These are phyloP conservation scores for Hypselothyrea guttata DNA, from an alignment of 2,888 invertebrate genomes.

Conservation along the genomic window DNA sequence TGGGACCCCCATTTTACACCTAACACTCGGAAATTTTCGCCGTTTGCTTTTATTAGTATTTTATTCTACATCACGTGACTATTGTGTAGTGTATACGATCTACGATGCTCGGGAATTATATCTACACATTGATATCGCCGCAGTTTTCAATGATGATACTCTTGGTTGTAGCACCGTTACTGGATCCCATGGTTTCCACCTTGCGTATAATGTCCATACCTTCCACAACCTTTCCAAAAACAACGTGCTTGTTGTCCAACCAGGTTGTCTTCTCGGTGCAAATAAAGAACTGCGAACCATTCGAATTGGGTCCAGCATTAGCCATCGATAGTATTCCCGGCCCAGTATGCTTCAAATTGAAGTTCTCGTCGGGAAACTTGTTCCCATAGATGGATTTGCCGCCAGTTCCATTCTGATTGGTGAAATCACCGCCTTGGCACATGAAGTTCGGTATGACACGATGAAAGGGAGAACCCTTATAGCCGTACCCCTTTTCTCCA, in stretches of 20 bases:
- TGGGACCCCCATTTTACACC: background rate
- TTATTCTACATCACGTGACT: no score
- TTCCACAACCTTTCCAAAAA: constrained; percentile 94
- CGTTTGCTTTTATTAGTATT: background rate
- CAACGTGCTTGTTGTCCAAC: constrained; percentile 85
- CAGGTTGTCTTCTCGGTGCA: constrained; percentile 95
- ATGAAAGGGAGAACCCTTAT: constrained; percentile 95
- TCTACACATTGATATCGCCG: constrained; percentile 91
- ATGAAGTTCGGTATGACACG: constrained; percentile 98
- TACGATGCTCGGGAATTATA: no score
- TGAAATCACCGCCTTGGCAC: constrained; percentile 98
- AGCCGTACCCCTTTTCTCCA: constrained; percentile 96
- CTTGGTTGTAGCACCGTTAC: constrained; percentile 91
- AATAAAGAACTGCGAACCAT: constrained; percentile 98
- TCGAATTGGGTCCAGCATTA: constrained; percentile 96
- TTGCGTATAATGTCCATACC: constrained; percentile 95
- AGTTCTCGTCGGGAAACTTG: constrained; percentile 98
- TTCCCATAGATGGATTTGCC: constrained; percentile 98
- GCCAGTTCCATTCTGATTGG: constrained; percentile 95
- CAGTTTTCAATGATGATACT: constrained; percentile 90
- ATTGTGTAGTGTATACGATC: no score
- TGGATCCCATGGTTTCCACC: constrained; percentile 90
- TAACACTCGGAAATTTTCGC: background rate
- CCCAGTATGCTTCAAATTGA: constrained; percentile 94
- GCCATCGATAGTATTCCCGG: constrained; percentile 97